Evolutionary conservation across 2,113 vertebrate genomes (phyloP).

Genomic region (Campylomormyrus numenius): DNA sequence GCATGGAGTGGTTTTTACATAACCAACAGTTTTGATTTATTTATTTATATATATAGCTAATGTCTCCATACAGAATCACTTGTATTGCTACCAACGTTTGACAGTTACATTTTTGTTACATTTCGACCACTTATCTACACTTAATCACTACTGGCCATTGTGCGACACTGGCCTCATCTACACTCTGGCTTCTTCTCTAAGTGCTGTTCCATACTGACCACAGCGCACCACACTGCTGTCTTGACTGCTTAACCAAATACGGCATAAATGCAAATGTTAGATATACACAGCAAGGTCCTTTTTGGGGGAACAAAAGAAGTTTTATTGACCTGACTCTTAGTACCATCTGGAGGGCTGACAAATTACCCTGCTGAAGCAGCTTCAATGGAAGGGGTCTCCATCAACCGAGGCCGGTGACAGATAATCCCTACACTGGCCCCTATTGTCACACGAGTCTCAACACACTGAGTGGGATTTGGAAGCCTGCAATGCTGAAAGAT

Average conservation of each 20-base stretch:
- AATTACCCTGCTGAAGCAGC: background rate
- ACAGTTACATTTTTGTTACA: background rate
- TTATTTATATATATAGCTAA: background rate
- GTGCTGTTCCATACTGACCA: background rate
- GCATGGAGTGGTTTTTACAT: background rate
- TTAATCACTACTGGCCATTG: background rate
- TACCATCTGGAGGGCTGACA: background rate
- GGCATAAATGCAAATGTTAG: background rate
- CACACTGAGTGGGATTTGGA: background rate
- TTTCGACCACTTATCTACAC: background rate
- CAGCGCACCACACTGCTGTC: background rate
- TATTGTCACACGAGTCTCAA: background rate
- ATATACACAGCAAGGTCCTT: background rate
- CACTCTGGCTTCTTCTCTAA: background rate
- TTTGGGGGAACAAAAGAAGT: background rate
- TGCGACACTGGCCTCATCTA: background rate
- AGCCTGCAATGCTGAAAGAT: conserved; percentile 7
- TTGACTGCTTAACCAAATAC: background rate
- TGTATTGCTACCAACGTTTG: background rate
- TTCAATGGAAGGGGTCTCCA: background rate
- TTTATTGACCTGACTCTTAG: background rate
- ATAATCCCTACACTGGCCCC: background rate
- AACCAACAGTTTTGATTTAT: background rate
- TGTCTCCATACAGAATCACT: background rate
- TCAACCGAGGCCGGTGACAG: background rate